A percentile compares a stretch with the other conserved stretches of the same genome.
These are phyloP conservation scores for Pelochelys cantorii DNA, from an alignment of 2,797 vertebrate species.

Conservation along the genomic window DNA sequence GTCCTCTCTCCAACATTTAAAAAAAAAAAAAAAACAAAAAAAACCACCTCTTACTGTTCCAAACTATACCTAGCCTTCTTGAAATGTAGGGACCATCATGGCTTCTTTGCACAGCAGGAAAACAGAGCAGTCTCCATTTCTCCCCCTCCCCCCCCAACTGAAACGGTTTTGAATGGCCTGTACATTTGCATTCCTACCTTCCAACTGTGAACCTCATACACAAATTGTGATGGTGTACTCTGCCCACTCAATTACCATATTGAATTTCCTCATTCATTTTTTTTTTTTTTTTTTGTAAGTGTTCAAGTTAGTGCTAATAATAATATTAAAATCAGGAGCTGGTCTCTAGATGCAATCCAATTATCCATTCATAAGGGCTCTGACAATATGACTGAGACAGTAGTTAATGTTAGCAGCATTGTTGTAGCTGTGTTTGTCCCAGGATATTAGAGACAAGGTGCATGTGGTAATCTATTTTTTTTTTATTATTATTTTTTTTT, in stretches of 20 bases:
- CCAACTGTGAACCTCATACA: neutral
- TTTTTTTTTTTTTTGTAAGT: slow-evolving; percentile 28
- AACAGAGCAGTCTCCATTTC: neutral
- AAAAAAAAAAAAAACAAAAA: no score
- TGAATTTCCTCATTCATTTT: slow-evolving; percentile 60
- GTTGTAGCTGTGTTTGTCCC: neutral
- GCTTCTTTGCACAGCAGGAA: neutral
- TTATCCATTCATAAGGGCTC: slow-evolving; percentile 79
- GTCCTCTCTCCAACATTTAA: neutral
- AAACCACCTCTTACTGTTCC: neutral
- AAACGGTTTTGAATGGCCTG: neutral
- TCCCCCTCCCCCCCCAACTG: neutral
- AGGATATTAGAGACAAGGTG: neutral
- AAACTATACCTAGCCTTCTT: neutral
- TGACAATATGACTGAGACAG: slow-evolving; percentile 83
- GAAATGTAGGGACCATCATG: neutral
- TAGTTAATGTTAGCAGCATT: slow-evolving; percentile 55
- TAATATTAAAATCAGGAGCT: slow-evolving; percentile 42
- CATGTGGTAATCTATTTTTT: no score
- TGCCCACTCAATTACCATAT: slow-evolving; percentile 32
- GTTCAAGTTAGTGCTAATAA: slow-evolving; percentile 54
- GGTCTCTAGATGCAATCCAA: neutral
- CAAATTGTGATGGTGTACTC: slow-evolving; percentile 14
- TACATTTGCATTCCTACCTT: slow-evolving; percentile 1
- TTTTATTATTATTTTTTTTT: no score